Evolutionary conservation across 2,888 invertebrate genomes (phyloP).

Genomic region (Sthenelais limicola): DNA sequence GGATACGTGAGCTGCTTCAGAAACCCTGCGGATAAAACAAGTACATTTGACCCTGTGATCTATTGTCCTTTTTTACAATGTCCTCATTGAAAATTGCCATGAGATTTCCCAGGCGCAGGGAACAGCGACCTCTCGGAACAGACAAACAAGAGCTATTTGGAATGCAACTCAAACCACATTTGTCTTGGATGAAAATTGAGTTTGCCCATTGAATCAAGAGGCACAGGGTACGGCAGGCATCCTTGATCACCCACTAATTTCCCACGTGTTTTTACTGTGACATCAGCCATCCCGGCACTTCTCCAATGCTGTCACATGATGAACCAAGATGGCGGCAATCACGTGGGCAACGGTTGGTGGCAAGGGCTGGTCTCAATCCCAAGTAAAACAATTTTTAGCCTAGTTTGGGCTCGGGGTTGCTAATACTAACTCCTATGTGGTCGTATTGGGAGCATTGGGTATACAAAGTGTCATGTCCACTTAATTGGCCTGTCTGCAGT

Average conservation of each 20-base stretch:
- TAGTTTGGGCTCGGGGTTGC: not conserved
- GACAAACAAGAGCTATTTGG: slow-evolving; percentile 2
- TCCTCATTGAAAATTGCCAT: no score
- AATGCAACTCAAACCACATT: slow-evolving; percentile 32
- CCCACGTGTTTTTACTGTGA: slow-evolving; percentile 28
- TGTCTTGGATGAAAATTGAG: slow-evolving; percentile 34
- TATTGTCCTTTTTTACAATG: no score
- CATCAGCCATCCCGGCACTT: slow-evolving; percentile 4
- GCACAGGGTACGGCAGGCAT: not conserved
- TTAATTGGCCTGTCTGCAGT: slow-evolving; percentile 22
- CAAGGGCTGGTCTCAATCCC: not conserved
- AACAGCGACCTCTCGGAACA: no score
- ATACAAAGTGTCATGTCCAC: slow-evolving; percentile 11
- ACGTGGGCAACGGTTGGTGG: slow-evolving; percentile 17
- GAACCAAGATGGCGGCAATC: slow-evolving; percentile 28
- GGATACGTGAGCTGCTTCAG: no score
- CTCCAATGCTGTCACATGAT: slow-evolving; percentile 19
- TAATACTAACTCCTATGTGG: no score
- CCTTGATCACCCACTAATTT: slow-evolving; percentile 31
- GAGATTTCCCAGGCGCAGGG: no score
- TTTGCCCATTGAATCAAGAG: slow-evolving; percentile 28
- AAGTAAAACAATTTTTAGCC: not conserved
- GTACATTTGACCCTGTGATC: no score
- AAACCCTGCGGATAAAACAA: no score
- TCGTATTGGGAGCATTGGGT: no score